A percentile compares a stretch with the other conserved stretches of the same genome.
Conservation (phyloP, 2,888 invertebrate genomes). For the Coremacera marginata region DNA sequence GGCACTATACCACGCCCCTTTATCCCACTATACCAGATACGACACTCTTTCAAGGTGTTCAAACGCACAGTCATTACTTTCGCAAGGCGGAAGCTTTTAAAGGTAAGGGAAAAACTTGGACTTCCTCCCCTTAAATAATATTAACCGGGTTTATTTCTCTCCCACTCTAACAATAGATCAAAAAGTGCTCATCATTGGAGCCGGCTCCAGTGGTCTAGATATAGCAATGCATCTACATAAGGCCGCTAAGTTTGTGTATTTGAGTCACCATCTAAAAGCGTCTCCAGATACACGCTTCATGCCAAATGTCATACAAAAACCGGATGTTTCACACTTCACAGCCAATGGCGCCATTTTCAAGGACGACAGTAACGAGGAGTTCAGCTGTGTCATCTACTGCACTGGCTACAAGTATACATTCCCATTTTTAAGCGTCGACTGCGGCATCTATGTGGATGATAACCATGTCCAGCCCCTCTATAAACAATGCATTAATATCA, state of each 20-base stretch:
- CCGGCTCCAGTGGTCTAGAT: slow-evolving; percentile 87
- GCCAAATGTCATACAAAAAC: slow-evolving; percentile 75
- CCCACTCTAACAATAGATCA: slow-evolving; percentile 68
- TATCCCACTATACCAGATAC: slow-evolving; percentile 79
- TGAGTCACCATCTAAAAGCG: slow-evolving; percentile 77
- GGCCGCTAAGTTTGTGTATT: slow-evolving; percentile 74
- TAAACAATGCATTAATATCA: slow-evolving; percentile 86
- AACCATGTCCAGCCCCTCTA: slow-evolving; percentile 86
- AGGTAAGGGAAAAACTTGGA: slow-evolving; percentile 58
- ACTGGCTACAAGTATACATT: slow-evolving; percentile 83
- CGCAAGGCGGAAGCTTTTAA: slow-evolving; percentile 78
- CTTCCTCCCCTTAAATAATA: background rate
- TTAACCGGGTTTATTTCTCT: too few relatives aligned
- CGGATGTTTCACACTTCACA: slow-evolving; percentile 73
- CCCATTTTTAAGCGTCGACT: slow-evolving; percentile 79
- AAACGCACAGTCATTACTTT: slow-evolving; percentile 87
- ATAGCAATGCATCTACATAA: slow-evolving; percentile 77
- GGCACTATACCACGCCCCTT: slow-evolving; percentile 85
- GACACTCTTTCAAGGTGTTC: slow-evolving; percentile 74
- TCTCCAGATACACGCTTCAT: slow-evolving; percentile 74
- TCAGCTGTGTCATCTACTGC: slow-evolving; percentile 81
- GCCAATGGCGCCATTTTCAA: slow-evolving; percentile 73
- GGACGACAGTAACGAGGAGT: slow-evolving; percentile 74
- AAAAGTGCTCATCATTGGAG: slow-evolving; percentile 85
- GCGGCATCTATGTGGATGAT: slow-evolving; percentile 78